These are phyloP conservation scores for Syngnathus acus DNA, from an alignment of 2,797 vertebrate genomes.

Conservation along the genomic window DNA sequence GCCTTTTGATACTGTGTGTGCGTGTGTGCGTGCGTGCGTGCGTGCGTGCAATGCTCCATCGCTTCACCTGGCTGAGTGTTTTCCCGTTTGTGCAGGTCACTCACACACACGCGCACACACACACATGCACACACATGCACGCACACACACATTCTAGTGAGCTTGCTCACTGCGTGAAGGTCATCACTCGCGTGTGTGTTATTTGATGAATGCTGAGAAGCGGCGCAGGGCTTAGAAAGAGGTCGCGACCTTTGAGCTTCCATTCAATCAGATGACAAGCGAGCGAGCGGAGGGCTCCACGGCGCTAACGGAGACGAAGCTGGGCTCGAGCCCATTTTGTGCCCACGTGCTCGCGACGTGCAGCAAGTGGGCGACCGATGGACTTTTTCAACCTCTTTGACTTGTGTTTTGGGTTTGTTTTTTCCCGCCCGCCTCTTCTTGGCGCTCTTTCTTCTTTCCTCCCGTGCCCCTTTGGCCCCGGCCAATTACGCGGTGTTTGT, in stretches of 20 bases:
- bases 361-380: no score
- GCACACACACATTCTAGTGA: conserved; percentile 11
- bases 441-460: conserved; percentile 53
- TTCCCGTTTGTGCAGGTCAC: conserved; percentile 12
- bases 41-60: conserved; percentile 39
- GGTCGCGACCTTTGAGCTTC: conserved; percentile 65
- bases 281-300: conserved; percentile 15
- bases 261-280: conserved; percentile 62
- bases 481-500: conserved; percentile 70
- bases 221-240: conserved; percentile 66
- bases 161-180: conserved; percentile 45
- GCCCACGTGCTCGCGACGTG: no score
- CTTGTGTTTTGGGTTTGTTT: background rate
- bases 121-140: background rate
- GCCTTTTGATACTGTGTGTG: conserved; percentile 7
- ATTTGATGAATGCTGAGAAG: conserved; percentile 70
- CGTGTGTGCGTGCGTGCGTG: conserved; percentile 4
- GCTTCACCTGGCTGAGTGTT: conserved; percentile 38
- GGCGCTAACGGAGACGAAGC: no score
- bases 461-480: conserved; percentile 60
- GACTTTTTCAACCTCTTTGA: no score
- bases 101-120: background rate
- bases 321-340: no score
- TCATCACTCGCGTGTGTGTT: conserved; percentile 42
- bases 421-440: conserved; percentile 38